These are phyloP conservation scores for Microcebus ravelobensis DNA, from an alignment of 2,113 vertebrate species.

Conservation along the genomic window DNA sequence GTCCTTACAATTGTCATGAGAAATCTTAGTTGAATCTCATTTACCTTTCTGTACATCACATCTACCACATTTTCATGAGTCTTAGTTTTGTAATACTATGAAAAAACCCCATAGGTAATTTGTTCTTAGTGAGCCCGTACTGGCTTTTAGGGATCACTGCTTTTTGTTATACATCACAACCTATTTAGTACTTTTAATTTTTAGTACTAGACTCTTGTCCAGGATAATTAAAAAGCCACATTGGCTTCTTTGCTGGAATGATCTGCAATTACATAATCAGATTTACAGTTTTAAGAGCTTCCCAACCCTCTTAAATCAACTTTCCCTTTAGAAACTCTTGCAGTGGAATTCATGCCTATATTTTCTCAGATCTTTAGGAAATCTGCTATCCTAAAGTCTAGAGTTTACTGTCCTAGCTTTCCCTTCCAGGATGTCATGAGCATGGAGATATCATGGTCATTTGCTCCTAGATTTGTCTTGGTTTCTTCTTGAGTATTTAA, in stretches of 20 bases:
- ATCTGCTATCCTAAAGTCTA: background rate
- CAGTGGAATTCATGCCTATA: background rate
- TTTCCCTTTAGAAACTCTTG: slow-evolving; percentile 20
- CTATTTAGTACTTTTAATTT: background rate
- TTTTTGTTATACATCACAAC: background rate
- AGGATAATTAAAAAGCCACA: slow-evolving; percentile 48
- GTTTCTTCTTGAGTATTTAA: slow-evolving; percentile 31
- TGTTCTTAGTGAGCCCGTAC: background rate
- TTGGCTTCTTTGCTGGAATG: slow-evolving; percentile 36
- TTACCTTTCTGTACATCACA: background rate
- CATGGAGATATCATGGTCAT: background rate
- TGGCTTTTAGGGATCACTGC: background rate
- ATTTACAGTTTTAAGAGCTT: slow-evolving; percentile 52
- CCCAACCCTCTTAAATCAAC: slow-evolving; percentile 44
- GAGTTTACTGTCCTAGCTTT: background rate
- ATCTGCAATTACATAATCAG: slow-evolving; percentile 63
- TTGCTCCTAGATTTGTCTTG: background rate
- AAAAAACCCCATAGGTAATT: background rate
- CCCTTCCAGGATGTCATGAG: background rate
- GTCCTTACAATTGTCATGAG: background rate
- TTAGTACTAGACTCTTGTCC: background rate
- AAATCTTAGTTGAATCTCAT: background rate
- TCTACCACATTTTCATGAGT: background rate
- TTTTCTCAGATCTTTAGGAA: slow-evolving; percentile 41
- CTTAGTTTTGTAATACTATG: background rate